Base-by-base conservation (phyloP, 2,113 vertebrate species). In the Pelmatolapia mariae region DNA sequence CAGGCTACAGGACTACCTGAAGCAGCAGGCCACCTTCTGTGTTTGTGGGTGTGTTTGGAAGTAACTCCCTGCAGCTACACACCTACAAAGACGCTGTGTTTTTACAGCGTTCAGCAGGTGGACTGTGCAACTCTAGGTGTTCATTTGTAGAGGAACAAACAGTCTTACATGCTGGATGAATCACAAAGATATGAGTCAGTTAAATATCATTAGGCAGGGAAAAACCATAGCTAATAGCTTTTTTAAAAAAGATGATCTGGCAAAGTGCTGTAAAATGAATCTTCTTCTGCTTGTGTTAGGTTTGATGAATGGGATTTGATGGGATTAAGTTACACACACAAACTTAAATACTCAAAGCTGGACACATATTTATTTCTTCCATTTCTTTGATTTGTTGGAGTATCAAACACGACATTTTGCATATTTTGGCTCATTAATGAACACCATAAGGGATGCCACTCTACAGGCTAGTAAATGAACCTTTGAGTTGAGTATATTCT, bases 11-110 rank as follows among this genome's bases (percentile, higher is more conserved):
- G 43, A 73, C 36, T 38, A 92, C 90, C 88, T 92, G 90, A 45
- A 91, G 92, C 92, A 92, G 38, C 86, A 78, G 56, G 57, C 83
- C 88, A 84, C 87, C 86, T 68, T 71, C 83, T 92, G 80, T 86
- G 68, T 61, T 56, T 80, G 45, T 86, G 81, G 87, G 45, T 68
- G 26, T 87, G 76, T 87, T 29, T 50, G 78, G 10, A 66, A 22
- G 45, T 80, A 76, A 80, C 43, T 83, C n/a, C 16, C 78, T 89
- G 86, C 68, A 68, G 86, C 80, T 78, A 78, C 45, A 52, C 73
- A 78, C 73, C 73, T 78, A 78, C 73, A 78, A 52, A 78, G 18
- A 78, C 8, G 18, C 10, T 78, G 29, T 90, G 80, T 86, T 86
- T 82, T 76, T 73, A 47, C 79, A 86, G 66, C 1, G 2, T 87